Base-by-base conservation (phyloP, 2,888 invertebrate genomes). In the Lamellibrachia columna region DNA sequence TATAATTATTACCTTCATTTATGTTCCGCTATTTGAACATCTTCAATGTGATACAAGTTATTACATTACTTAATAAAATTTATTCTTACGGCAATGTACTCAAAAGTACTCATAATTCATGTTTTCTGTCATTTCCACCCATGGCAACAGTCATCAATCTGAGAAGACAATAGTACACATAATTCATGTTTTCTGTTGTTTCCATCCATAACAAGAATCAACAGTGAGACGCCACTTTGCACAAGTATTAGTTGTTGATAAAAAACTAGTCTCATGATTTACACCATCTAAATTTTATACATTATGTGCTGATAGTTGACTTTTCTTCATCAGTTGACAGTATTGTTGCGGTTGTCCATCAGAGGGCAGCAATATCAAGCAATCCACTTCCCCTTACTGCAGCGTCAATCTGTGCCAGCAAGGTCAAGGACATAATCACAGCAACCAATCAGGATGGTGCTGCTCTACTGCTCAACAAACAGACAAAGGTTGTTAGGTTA, bases 311-410 rank as follows among this genome's bases (percentile, higher is more conserved):
- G 75, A 75, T 22, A 22, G 3, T 75, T 58, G 2, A 15, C 58
- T 6, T 60, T 60, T 75, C 22, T 75, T 75, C n/a, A 6, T 75
- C 75, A 75, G 75, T 75, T 75, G 75, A 75, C 22, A 75, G 75
- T 75, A 22, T 75, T 75, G 75, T 75, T 75, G 75, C 75, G 75
- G 75, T 75, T 75, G 75, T 75, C 75, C 75, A 75, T n/a, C 75
- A 75, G 75, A 75, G 75, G 75, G 75, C 75, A 75, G 75, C 75
- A 75, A 6, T n/a, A 75, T 75, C 75, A 75, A 75, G 22, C 75
- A 75, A 75, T 75, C 75, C 75, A n/a, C 75, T 22, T 4, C 22
- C 75, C 75, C 75, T 75, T 15, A 22, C 75, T 75, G 75, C 22
- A 6, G 75, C 75, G n/a, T 75, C 22, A n/a, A 75, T 75, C n/a